Evolutionary conservation across 2,113 vertebrate genomes (phyloP), one percentile per base, ranked within the genome.

Genomic region (Nyctibius bracteatus): DNA sequence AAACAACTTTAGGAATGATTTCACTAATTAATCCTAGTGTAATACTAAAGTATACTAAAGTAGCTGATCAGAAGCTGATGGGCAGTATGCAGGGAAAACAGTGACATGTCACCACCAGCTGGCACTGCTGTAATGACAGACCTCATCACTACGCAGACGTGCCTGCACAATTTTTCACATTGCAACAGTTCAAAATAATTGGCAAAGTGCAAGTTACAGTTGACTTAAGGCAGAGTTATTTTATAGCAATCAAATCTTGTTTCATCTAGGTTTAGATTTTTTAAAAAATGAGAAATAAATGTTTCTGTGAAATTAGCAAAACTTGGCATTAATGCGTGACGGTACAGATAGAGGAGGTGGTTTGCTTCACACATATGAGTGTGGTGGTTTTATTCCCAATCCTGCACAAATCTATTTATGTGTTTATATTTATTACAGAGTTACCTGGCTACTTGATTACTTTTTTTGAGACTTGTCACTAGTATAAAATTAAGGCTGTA

Each of bases 111-210:
- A n/a, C 59, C 88, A 19, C 28, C 49, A 55, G 92, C 67, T 33
- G 86, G 59, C 86, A 28, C 67, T 71, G 83, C 35, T 30, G 1
- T 5, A 9, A 12, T 0, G 22, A 14, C 55, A 22, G 75, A 65
- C 12, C 28, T 35, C 6, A 2, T 37, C 24, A 5, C 37, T 27
- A 2, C 35, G 27, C 43, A 1, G 14, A 8, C 12, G 8, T 2
- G 14, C 18, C 75, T 4, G 5, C 0, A 2, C 18, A 8, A 8
- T 19, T 58, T 66, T 66, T 75, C 31, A 13, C 0, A 0, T 28
- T 37, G 7, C 17, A 37, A 2, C 57, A 35, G 8, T 44, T 44
- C 9, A 12, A 63, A 91, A 9, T 9, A 59, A 49, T 4, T 20
- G 37, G 4, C 58, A 8, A 77, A 65, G 9, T n/a, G 41, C 58